Evolutionary conservation across 2,113 vertebrate species (phyloP).

Genomic region (Hiodon tergisus): DNA sequence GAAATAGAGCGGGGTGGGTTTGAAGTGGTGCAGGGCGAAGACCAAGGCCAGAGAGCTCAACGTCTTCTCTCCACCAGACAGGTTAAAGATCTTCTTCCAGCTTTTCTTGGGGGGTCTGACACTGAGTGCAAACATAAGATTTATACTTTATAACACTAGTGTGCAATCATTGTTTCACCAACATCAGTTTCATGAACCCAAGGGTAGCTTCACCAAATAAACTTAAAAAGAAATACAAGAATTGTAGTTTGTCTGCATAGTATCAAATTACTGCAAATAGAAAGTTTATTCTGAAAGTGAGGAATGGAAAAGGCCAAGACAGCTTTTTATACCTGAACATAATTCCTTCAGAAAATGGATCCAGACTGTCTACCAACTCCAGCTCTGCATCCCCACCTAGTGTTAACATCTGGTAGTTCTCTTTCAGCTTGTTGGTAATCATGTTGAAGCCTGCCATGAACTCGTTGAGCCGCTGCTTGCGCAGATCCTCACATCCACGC

Average conservation of each 20-base stretch:
- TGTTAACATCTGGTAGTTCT: constrained; percentile 98
- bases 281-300: neutral
- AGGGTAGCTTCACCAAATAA: neutral
- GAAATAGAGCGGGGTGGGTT: constrained; percentile 94
- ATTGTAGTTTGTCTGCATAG: neutral
- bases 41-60: constrained; percentile 92
- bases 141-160: neutral
- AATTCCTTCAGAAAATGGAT: constrained; percentile 97
- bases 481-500: constrained; percentile 76
- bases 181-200: too few species aligned
- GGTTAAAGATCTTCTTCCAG: constrained; percentile 98
- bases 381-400: constrained; percentile 92
- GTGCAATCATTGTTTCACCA: too few species aligned
- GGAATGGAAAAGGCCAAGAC: neutral
- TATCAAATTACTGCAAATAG: too few species aligned
- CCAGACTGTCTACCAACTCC: constrained; percentile 93
- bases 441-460: constrained; percentile 95
- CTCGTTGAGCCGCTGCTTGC: constrained; percentile 88
- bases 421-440: constrained; percentile 95
- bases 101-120: constrained; percentile 97
- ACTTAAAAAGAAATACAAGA: neutral
- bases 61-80: constrained; percentile 96
- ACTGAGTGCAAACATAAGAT: constrained; percentile 53
- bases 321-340: constrained; percentile 76
- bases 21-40: constrained; percentile 95